Base-by-base conservation (phyloP, 2,113 vertebrate genomes). In the Dicrurus megarhynchus region DNA sequence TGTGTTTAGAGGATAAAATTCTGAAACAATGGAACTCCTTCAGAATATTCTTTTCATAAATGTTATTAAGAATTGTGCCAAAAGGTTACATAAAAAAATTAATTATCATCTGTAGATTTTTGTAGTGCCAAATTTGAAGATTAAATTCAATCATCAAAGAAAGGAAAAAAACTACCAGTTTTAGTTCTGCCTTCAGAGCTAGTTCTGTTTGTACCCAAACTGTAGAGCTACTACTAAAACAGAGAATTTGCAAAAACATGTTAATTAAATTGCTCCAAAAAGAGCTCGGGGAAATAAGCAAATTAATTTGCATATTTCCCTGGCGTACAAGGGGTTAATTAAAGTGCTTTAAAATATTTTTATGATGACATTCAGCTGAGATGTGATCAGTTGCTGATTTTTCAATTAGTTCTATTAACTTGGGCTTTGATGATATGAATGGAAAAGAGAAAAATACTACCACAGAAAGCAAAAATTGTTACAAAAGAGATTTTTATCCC, bases 291-390 rank as follows among this genome's bases (percentile, higher is more conserved):
- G 85, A 94, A 95, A 82, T 32, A 90, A 85, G 53, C 6, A 87
- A 82, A 85, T 84, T 94, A 82, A 84, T 93, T 95, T 94, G 6
- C 13, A 26, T 64, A 64, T 78, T 91, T 94, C 65, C 47, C 74
- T 52, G 44, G 30, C 67, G 53, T 89, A 67, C 56, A 78, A 91
- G 39, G 84, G 84, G 92, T 95, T 95, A 97, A 93, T 91, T 73
- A 64, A 87, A 90, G 26, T 61, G 53, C 23, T 93, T 85, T 71
- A 61, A 60, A 76, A 83, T 76, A 60, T 75, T 83, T 91, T 82
- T 79, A n/a, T 90, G 6, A 26, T 71, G 28, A 8, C 21, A 83
- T 85, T 93, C 44, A 76, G 8, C 35, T 52, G 23, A n/a, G 11
- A 87, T 82, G 16, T 61, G 53, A 93, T 71, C 16, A 49, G 49